Evolutionary conservation across 2,888 invertebrate species (phyloP), one percentile per base, ranked within the genome.

Genomic region (Margaritifera margaritifera): DNA sequence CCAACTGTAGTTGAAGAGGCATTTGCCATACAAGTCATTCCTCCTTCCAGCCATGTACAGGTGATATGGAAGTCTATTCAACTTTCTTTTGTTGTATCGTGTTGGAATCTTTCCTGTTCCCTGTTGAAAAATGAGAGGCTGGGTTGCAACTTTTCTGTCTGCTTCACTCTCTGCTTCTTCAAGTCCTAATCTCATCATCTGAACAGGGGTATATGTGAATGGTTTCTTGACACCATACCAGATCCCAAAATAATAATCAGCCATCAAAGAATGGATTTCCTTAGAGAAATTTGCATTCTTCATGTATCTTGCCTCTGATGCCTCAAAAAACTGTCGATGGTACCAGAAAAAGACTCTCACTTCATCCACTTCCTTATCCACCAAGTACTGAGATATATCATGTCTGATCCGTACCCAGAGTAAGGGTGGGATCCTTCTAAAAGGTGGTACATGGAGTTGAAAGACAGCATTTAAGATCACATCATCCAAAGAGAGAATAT

Each of bases 1-100:
- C 97, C 98, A 99, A 84, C 96, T 95, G 88, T 97, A 98, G 90
- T 97, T 98, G 90, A 98, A 98, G 0, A 99, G 92, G 0, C 98
- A 98, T 85, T 96, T 93, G 52, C 94, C 94, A 86, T 96, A 96
- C 18, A 99, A 91, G 89, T 98, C 98, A 66, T 94, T 94, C 86
- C 96, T 95, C 63, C 85, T 75, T 20, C 75, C 67, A 27, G 84
- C 82, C 51, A 79, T 72, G 42, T 78, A 76, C 42, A 88, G 79
- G 62, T 88, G 87, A 71, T 79, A 86, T 6, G 88, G 89, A 54
- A 89, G 71, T 69, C 87, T 84, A 66, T 80, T 84, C 66, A 89
- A 70, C 70, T 87, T 88, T 52, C 88, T 68, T 66, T 82, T 81
- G 75, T 89, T 89, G 78, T 81, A 88, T n/a, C 80, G 72, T 24